Base-by-base conservation (phyloP, 2,888 invertebrate species). In the Drosophila rubida region DNA sequence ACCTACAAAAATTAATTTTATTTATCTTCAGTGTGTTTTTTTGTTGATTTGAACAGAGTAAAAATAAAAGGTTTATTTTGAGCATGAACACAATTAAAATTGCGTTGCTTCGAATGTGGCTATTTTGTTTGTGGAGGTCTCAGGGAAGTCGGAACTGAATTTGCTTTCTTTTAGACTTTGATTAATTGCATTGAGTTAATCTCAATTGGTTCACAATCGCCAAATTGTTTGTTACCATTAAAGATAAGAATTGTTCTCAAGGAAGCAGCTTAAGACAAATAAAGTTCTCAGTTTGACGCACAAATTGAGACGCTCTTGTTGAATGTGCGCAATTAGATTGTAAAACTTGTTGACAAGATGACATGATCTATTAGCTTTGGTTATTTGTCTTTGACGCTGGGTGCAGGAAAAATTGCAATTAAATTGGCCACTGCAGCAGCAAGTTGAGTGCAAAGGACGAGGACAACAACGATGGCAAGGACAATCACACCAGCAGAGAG, bases 351-450 rank as follows among this genome's bases (percentile, higher is more conserved):
- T 86, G 89, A 86, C 82, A 84, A 65, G 80, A 81, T 84, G 83
- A 87, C 83, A 84, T 87, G 83, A 84, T 87, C 87, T 84, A 84
- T 84, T 82, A 78, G 83, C 83, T 78, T 75, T 64, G 81, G 87
- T 69, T 84, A 83, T 81, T 84, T 83, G 81, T 79, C 84, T 81
- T 75, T 80, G 61, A 44, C 51, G 65, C 54, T 63, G 66, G 66
- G 11, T 64, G 67, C 68, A 39, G 64, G 67, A 78, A 78, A 81
- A 85, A 82, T 76, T 63, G 80, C 87, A 82, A 84, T 84, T 87
- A 84, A 87, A 84, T 87, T 78, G 80, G 74, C 48, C 60, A 44
- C 50, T 61, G 55, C 64, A 22, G 62, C 65, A 68, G 63, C 55
- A 72, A 59, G 53, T 65, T 57, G 68, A 48, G 62, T 46, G 74